A percentile compares a stretch with the other conserved stretches of the same genome.
These are phyloP conservation scores for Callopanchax toddi DNA, from an alignment of 2,113 vertebrate species.

Conservation along the genomic window DNA sequence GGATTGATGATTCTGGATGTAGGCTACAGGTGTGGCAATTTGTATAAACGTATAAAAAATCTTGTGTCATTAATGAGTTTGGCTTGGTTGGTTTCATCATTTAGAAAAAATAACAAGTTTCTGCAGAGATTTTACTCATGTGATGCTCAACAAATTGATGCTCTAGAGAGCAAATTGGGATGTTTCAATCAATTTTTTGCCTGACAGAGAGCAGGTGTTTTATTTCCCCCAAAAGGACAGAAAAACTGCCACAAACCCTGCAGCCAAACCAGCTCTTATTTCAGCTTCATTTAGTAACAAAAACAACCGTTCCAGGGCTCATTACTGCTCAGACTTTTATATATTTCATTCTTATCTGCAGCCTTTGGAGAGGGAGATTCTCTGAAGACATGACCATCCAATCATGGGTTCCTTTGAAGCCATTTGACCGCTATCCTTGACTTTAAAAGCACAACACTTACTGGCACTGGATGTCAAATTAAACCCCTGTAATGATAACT, in stretches of 20 bases:
- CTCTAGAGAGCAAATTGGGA: slow-evolving; percentile 22
- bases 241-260: slow-evolving; percentile 20
- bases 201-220: slow-evolving; percentile 19
- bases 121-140: slow-evolving; percentile 40
- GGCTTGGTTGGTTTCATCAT: slow-evolving; percentile 17
- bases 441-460: slow-evolving; percentile 72
- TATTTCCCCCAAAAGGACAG: slow-evolving; percentile 8
- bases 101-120: slow-evolving; percentile 2
- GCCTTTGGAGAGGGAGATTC: slow-evolving; percentile 53
- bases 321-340: slow-evolving; percentile 27
- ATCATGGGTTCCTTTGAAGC: slow-evolving; percentile 75
- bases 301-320: slow-evolving; percentile 33
- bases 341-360: slow-evolving; percentile 67
- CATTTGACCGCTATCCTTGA: slow-evolving; percentile 77
- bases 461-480: slow-evolving; percentile 80
- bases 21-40: slow-evolving; percentile 63
- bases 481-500: slow-evolving; percentile 80
- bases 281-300: slow-evolving; percentile 24
- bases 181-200: slow-evolving; percentile 36
- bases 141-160: background rate
- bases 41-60: no score
- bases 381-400: slow-evolving; percentile 60
- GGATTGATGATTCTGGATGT: slow-evolving; percentile 62
- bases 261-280: slow-evolving; percentile 30
- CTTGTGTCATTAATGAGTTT: slow-evolving; percentile 27